A percentile compares a stretch with the other conserved stretches of the same genome.
Conservation (phyloP, 2,797 vertebrate genomes). For the Phalanger gymnotis region DNA sequence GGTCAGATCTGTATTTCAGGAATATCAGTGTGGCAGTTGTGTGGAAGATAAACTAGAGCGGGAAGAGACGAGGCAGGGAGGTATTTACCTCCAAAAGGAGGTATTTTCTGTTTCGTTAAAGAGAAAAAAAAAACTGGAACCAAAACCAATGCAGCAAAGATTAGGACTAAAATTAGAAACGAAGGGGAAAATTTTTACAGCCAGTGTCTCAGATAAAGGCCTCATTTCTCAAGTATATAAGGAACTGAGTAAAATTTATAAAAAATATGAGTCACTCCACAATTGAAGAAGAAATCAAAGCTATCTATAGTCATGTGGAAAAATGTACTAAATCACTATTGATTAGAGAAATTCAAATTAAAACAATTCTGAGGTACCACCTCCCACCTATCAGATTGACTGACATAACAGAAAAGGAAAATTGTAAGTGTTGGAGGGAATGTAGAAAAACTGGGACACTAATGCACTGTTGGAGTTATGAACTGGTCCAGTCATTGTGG, state of each 20-base stretch:
- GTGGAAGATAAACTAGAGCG: neutral
- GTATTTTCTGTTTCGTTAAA: neutral
- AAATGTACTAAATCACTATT: neutral
- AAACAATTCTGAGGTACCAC: neutral
- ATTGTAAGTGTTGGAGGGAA: neutral
- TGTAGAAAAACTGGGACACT: neutral
- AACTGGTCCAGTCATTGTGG: neutral
- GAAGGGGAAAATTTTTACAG: neutral
- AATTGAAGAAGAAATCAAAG: neutral
- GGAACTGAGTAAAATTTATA: neutral
- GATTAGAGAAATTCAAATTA: neutral
- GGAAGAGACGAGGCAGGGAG: neutral
- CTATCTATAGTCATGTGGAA: neutral
- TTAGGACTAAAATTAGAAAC: neutral
- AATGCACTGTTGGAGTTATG: neutral
- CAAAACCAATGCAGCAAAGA: neutral
- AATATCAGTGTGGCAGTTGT: neutral
- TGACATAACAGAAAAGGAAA: too few species aligned
- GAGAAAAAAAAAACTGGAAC: neutral
- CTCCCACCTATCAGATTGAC: too few species aligned
- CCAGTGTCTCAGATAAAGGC: neutral
- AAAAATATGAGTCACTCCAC: neutral
- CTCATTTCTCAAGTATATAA: neutral
- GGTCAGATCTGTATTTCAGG: neutral
- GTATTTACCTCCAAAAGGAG: neutral